phyloP scores from a whole-genome alignment of 2,113 vertebrate genomes.

The Platichthys stellatus region DNA sequence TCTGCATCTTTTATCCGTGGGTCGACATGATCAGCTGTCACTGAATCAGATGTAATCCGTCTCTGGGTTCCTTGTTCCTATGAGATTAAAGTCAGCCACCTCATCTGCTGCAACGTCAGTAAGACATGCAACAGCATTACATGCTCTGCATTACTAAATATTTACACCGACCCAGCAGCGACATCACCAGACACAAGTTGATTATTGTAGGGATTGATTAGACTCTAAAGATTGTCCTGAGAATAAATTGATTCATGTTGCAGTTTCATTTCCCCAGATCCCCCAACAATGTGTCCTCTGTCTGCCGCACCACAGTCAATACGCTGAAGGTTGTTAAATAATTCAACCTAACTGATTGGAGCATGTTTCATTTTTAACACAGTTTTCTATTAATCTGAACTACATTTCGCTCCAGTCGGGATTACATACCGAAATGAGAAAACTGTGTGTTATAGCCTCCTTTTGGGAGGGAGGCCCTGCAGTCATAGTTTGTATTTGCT shows the following conservation, averaged over 20 bases:
- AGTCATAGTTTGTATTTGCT: conserved; percentile 29
- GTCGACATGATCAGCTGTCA: conserved; percentile 27
- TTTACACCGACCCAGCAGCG: conserved; percentile 22
- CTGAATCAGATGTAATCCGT: conserved; percentile 32
- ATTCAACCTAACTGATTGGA: conserved; percentile 53
- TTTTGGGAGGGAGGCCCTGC: not conserved
- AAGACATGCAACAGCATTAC: conserved; percentile 11
- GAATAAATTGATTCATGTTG: conserved; percentile 40
- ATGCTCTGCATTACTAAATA: not conserved
- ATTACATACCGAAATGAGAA: conserved; percentile 12
- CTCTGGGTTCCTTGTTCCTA: conserved; percentile 37
- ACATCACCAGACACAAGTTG: conserved; percentile 14
- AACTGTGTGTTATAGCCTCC: not conserved
- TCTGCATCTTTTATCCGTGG: not conserved
- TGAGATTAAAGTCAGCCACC: conserved; percentile 52
- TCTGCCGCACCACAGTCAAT: conserved; percentile 46
- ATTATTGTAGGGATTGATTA: conserved; percentile 35
- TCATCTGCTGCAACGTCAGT: not conserved
- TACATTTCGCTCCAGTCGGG: not conserved
- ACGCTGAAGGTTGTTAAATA: conserved; percentile 60
- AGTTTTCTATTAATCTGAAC: conserved; percentile 39
- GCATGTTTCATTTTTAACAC: conserved; percentile 54
- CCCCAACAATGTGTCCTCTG: not conserved
- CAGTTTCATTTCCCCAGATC: conserved; percentile 38
- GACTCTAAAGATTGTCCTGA: conserved; percentile 13